Evolutionary conservation across 1,140 invertebrate species (phyloP), one percentile per base, ranked within the genome.

Genomic region (Meloidogyne hapla): DNA sequence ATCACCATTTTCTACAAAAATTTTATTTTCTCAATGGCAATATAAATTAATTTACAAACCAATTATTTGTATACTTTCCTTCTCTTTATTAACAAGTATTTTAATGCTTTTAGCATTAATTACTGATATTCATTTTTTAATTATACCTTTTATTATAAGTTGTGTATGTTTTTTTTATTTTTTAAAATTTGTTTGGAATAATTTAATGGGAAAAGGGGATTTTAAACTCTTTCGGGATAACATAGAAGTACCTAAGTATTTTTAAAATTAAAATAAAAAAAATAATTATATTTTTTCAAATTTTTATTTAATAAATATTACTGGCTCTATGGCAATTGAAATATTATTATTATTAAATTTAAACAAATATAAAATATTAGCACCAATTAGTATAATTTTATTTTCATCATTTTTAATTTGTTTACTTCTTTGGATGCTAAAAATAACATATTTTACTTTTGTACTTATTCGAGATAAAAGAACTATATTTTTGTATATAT

Each of bases 391-490:
- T 9, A 25, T 73, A 28, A 33, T 64, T n/a, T 61, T 73, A 6
- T 63, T 42, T 63, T 64, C 48, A 13, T 64, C 71, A 38, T 61
- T 40, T 38, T 40, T 73, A 64, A 64, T 73, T 56, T 28, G 61
- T 61, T n/a, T 73, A 33, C 6, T 26, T 38, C 56, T 73, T 21
- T 73, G 71, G 71, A 63, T 73, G 18, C 38, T 73, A 61, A 38
- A 38, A 23, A 42, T 73, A 28, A 64, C 21, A 8, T 42, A 38
- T 38, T 73, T 73, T 64, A 73, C 71, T 63, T 73, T 63, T 21
- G 56, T 73, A 21, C 71, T 73, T 38, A 73, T 73, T 64, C 45
- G 71, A 25, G 71, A 73, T 64, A 73, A 73, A 61, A 28, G 56
- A 4, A 73, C 28, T 28, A 18, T 73, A 25, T 73, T 63, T 38